Base-by-base conservation (phyloP, 1,140 invertebrate species). In the Dendroctonus ponderosae region DNA sequence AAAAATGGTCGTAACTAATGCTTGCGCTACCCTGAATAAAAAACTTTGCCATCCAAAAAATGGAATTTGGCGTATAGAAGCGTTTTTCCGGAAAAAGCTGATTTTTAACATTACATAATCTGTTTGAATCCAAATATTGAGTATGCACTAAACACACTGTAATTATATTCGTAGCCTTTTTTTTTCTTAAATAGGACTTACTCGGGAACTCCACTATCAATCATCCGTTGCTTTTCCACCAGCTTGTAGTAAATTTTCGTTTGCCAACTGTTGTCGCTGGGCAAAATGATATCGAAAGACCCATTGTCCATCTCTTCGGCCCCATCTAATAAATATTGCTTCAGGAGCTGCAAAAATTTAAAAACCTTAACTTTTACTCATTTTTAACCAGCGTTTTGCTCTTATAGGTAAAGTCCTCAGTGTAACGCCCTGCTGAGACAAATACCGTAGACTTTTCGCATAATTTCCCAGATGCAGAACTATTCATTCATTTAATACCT, bases 231-330 rank as follows among this genome's bases (percentile, higher is more conserved):
- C 61, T 89, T 81, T 51, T 87, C 85, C 4, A 91, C 84, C n/a
- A 91, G 79, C 61, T 83, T 81, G 71, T 88, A 90, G 72, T 91
- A 91, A 73, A 89, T 87, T 68, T 85, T 85, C 9, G 87, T 82
- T 60, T 88, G 81, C 86, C 87, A 91, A 11, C 86, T 85, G 69
- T 84, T 84, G 70, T 91, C 87, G 71, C 89, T 91, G 11, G 89
- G 89, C 26, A 91, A 59, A 14, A 75, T 66, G 38, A 77, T 61
- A 46, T 75, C 72, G 41, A 69, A 72, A 11, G 46, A 58, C 79
- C 56, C 77, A 76, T 40, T 76, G 76, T 56, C 66, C 44, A 57
- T 59, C 1, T 61, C 63, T 12, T 80, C 79, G 1, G 78, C 77
- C 11, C 78, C 79, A 56, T 77, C 72, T 40, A 79, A 72, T 11